Base-by-base conservation (phyloP, 2,797 vertebrate species). In the Ara ararauna region DNA sequence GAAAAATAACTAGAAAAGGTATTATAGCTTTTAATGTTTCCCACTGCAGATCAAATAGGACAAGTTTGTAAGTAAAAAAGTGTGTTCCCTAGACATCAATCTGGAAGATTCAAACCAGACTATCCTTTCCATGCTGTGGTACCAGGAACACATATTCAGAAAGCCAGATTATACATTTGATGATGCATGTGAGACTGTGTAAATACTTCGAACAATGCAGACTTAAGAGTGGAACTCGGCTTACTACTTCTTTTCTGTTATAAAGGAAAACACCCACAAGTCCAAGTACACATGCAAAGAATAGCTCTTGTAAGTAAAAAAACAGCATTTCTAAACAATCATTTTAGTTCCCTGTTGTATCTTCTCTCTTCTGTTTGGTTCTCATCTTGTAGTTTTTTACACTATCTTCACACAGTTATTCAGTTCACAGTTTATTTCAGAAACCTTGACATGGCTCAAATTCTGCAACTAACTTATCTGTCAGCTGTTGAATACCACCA, bases 191-290 rank as follows among this genome's bases (percentile, higher is more conserved):
- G 58, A 56, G 75, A 78, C 16, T 81, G 24, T 34, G 36, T 30
- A 61, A 87, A 82, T 60, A 66, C 38, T 70, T 60, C 1, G 18
- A 82, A 45, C 29, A 70, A 71, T 11, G 32, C 36, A 79, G 73
- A 83, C 11, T 38, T 58, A 34, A 51, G 26, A 82, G 26, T 30
- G 47, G 54, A 89, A 71, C 21, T 60, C 3, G 1, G 74, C 74
- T 94, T 87, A 77, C 50, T 79, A 67, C 67, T 73, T 87, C 86
- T 89, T 79, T 87, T 82, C 85, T 77, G 78, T 87, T 82, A 61
- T 38, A 79, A 91, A 86, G 85, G 76, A 62, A 88, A 95, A 92
- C 74, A 85, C 30, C 13, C 68, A 53, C 45, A 92, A 87, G 73
- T 62, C 53, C 81, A 84, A 91, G 78, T 23, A 92, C 53, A 72